Evolutionary conservation across 1,140 invertebrate genomes (phyloP).

Genomic region (Orchesella cincta): DNA sequence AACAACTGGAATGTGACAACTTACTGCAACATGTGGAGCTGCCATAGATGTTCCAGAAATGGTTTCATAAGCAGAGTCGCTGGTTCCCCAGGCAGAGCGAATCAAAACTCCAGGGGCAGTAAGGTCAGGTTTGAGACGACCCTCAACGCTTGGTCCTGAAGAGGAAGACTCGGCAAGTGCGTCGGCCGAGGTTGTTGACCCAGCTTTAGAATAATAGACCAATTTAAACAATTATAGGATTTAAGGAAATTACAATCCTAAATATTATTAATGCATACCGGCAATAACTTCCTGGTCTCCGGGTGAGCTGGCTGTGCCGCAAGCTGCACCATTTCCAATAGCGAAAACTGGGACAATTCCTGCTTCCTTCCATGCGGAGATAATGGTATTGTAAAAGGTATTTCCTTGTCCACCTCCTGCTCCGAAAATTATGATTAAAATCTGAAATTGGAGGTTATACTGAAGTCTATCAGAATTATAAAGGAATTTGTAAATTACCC

Average conservation of each 20-base stretch:
- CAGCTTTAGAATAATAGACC: too few relatives aligned
- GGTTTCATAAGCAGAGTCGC: conserved; percentile 11
- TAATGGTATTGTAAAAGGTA: conserved; percentile 21
- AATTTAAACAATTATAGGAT: too few relatives aligned
- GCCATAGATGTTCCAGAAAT: conserved; percentile 39
- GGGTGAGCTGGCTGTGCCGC: neutral
- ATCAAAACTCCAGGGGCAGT: conserved; percentile 34
- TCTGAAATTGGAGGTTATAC: too few relatives aligned
- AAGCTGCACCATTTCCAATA: conserved; percentile 3
- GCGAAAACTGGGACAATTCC: conserved; percentile 41
- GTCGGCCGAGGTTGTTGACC: neutral
- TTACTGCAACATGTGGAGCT: conserved; percentile 37
- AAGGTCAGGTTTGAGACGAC: conserved; percentile 37
- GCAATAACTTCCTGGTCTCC: neutral
- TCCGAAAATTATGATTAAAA: neutral
- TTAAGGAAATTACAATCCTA: too few relatives aligned
- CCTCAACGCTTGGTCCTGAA: conserved; percentile 24
- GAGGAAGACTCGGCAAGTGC: neutral
- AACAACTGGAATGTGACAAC: too few relatives aligned
- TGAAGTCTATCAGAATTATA: too few relatives aligned
- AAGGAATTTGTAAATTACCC: too few relatives aligned
- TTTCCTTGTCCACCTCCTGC: conserved; percentile 29
- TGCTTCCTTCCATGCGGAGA: conserved; percentile 23
- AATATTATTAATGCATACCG: too few relatives aligned
- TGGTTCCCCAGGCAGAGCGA: neutral